Evolutionary conservation across 2,888 invertebrate species (phyloP).

Genomic region (Iphiclides podalirius): DNA sequence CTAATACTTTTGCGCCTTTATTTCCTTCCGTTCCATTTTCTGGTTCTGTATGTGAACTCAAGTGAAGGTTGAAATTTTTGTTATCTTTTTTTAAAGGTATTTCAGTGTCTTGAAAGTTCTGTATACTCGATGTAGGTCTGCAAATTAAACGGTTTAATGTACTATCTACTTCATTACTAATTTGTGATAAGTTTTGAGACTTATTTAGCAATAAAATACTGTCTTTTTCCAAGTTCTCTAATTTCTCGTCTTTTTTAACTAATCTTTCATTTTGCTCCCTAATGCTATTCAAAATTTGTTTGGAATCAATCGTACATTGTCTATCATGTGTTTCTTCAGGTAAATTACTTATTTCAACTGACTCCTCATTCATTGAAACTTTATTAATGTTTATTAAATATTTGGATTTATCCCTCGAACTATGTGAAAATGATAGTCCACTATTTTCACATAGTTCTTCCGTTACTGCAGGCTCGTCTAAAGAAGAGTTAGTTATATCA

Average conservation of each 20-base stretch:
- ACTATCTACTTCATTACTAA: constrained; percentile 38
- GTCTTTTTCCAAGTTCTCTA: constrained; percentile 42
- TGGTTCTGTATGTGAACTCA: neutral
- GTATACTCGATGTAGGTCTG: constrained; percentile 37
- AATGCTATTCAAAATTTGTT: constrained; percentile 46
- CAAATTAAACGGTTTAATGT: constrained; percentile 42
- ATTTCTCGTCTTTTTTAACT: constrained; percentile 43
- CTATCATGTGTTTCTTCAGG: constrained; percentile 20
- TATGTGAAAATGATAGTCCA: too few relatives aligned
- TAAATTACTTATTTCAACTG: constrained; percentile 6
- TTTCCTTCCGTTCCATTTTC: neutral
- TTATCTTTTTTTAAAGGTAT: neutral
- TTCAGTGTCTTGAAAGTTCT: constrained; percentile 5
- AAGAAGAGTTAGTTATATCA: constrained; percentile 50
- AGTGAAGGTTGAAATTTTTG: neutral
- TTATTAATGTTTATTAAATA: too few relatives aligned
- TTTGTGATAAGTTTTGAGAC: constrained; percentile 36
- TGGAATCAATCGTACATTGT: constrained; percentile 36
- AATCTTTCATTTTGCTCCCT: constrained; percentile 43
- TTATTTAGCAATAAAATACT: constrained; percentile 37
- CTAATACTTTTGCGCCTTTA: neutral
- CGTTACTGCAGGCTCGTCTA: constrained; percentile 39
- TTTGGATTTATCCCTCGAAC: too few relatives aligned
- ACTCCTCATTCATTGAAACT: too few relatives aligned
- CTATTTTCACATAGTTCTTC: constrained; percentile 21